These are phyloP conservation scores for Eurosta solidaginis DNA, from an alignment of 1,140 invertebrate genomes.

Conservation along the genomic window DNA sequence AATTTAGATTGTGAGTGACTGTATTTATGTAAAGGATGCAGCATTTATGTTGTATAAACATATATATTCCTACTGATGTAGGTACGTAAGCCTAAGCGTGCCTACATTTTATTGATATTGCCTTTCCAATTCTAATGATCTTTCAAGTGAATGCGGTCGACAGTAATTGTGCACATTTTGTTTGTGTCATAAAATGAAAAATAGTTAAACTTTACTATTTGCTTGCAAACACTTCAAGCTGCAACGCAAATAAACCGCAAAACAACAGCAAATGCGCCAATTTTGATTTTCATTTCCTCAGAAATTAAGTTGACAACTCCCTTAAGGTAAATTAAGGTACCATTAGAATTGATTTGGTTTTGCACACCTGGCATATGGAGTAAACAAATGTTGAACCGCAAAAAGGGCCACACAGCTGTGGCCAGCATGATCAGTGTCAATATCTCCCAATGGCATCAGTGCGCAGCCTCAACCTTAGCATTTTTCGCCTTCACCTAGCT, in stretches of 20 bases:
- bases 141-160: neutral
- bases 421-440: constrained; percentile 1
- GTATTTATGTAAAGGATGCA: too few species aligned
- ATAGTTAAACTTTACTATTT: constrained; percentile 14
- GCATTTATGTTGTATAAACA: neutral
- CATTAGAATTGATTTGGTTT: constrained; percentile 14
- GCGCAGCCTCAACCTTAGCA: neutral
- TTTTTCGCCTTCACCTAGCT: neutral
- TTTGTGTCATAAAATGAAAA: constrained; percentile 20
- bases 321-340: constrained; percentile 11
- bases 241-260: constrained; percentile 5
- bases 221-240: too few species aligned
- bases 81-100: neutral
- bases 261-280: neutral
- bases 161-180: neutral
- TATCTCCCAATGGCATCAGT: neutral
- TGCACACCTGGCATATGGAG: neutral
- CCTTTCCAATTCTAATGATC: constrained; percentile 26
- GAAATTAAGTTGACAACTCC: constrained; percentile 20
- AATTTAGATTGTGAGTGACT: too few species aligned
- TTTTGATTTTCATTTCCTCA: constrained; percentile 6
- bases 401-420: constrained; percentile 15
- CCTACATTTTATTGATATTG: neutral
- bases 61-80: neutral
- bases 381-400: neutral